Percentiles rank a stretch among this genome's conserved stretches.
phyloP scores from a whole-genome alignment of 2,888 invertebrate genomes.

The Drosophila falleni region DNA sequence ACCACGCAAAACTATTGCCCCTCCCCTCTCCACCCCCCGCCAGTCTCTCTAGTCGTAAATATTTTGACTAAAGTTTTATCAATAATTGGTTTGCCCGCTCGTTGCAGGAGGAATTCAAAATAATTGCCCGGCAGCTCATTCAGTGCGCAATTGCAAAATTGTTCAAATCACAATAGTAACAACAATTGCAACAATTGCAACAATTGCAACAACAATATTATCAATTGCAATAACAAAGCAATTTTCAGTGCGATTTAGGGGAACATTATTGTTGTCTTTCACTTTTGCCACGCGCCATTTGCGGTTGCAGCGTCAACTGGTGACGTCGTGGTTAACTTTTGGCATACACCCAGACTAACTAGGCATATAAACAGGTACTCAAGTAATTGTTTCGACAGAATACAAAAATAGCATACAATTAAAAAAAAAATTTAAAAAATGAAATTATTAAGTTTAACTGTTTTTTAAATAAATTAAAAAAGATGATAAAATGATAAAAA shows the following conservation, averaged over 20 bases:
- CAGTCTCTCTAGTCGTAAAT: constrained; percentile 38
- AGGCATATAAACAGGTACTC: not conserved
- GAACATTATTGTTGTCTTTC: constrained; percentile 34
- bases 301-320: constrained; percentile 42
- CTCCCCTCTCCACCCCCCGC: not conserved
- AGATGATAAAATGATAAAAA: too few species aligned
- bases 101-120: constrained; percentile 43
- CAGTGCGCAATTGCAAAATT: constrained; percentile 77
- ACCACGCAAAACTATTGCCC: not conserved
- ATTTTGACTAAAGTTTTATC: constrained; percentile 72
- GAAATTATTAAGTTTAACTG: not conserved
- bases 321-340: constrained; percentile 31
- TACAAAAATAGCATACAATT: not conserved
- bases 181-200: constrained; percentile 12
- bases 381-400: not conserved
- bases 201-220: not conserved
- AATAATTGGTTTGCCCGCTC: constrained; percentile 63
- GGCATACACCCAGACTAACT: not conserved
- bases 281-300: constrained; percentile 53
- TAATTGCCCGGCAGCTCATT: constrained; percentile 60
- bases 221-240: constrained; percentile 40
- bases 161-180: constrained; percentile 38
- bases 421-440: too few species aligned
- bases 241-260: constrained; percentile 43
- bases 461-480: not conserved